These are phyloP conservation scores for Astyanax mexicanus DNA, from an alignment of 2,797 vertebrate genomes.

Conservation along the genomic window DNA sequence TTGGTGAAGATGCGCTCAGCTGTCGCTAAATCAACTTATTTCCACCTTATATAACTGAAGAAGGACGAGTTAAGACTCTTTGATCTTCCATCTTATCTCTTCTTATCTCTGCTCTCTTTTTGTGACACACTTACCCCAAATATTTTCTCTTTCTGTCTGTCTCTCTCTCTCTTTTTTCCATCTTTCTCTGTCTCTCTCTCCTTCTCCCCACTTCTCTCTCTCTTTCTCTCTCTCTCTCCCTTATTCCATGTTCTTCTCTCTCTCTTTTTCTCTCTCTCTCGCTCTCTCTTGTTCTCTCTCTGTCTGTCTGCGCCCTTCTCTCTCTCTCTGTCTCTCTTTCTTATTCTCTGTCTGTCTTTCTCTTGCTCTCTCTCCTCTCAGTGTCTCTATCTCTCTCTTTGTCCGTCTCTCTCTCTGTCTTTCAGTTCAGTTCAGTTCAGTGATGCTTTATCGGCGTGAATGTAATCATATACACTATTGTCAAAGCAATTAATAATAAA, in stretches of 20 bases:
- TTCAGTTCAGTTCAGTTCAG: too few relatives aligned
- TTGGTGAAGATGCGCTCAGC: too few relatives aligned
- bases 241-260: constrained; percentile 1
- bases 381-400: constrained; percentile 36
- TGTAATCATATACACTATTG: too few relatives aligned
- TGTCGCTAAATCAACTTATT: too few relatives aligned
- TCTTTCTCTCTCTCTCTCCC: too few relatives aligned
- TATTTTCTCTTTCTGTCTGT: too few relatives aligned
- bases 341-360: not conserved
- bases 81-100: not conserved
- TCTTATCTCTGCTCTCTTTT: not conserved
- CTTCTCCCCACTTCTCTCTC: too few relatives aligned
- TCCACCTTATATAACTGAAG: too few relatives aligned
- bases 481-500: too few relatives aligned
- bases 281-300: not conserved
- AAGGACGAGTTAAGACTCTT: too few relatives aligned
- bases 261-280: not conserved
- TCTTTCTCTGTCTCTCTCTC: constrained; percentile 22
- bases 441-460: too few relatives aligned
- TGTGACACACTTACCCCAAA: not conserved
- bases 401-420: constrained; percentile 19
- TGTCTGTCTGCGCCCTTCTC: too few relatives aligned
- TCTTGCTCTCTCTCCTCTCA: constrained; percentile 59
- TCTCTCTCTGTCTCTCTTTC: not conserved
- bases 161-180: not conserved